phyloP scores from a whole-genome alignment of 37 sponge, comb jelly and placozoan genomes.

The Hexactinellida sp. region DNA sequence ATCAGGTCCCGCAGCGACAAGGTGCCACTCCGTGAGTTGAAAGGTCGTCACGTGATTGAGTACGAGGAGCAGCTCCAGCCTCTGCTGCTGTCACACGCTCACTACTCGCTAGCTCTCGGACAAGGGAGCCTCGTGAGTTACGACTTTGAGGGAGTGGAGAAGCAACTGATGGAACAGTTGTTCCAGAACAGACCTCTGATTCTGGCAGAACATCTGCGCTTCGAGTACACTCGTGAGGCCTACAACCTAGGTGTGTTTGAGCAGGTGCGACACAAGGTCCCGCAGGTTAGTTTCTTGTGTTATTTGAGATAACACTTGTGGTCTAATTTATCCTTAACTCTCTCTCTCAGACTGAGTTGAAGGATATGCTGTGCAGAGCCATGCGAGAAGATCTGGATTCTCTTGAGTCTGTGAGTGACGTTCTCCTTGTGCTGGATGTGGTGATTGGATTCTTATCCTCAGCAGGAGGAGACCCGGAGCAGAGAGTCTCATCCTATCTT shows the following conservation, averaged over 20 bases:
- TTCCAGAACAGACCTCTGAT: neutral
- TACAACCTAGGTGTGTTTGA: neutral
- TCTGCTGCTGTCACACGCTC: neutral
- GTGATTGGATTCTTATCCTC: conserved; percentile 12
- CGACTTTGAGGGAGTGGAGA: neutral
- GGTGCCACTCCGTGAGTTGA: neutral
- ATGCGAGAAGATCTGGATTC: neutral
- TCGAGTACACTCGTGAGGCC: neutral
- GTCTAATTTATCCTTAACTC: neutral
- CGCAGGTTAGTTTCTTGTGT: neutral
- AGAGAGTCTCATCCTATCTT: neutral
- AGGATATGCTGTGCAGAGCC: neutral
- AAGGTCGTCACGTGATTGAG: neutral
- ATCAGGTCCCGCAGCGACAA: neutral
- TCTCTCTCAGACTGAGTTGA: neutral
- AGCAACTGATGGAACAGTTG: neutral
- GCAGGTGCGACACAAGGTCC: neutral
- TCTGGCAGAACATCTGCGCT: neutral
- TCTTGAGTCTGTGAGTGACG: neutral
- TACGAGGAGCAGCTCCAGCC: neutral
- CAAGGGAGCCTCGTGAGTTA: neutral
- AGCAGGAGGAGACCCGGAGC: conserved; percentile 12
- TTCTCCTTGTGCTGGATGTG: neutral
- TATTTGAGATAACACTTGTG: too few relatives aligned
- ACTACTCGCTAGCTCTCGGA: neutral